phyloP scores from a whole-genome alignment of 2,113 vertebrate genomes.

The Lepisosteus osseus region DNA sequence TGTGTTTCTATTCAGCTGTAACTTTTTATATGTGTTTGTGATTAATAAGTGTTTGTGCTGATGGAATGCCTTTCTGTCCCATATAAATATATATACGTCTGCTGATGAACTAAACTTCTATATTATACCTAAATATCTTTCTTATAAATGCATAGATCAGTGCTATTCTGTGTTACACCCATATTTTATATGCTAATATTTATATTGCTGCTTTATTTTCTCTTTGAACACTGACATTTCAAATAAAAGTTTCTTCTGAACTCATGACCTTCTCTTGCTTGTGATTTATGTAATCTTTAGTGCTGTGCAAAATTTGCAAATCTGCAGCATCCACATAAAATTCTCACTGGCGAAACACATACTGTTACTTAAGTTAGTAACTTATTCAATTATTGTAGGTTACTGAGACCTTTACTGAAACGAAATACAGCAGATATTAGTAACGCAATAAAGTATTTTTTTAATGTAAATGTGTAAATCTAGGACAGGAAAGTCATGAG shows the following conservation, averaged over 20 bases:
- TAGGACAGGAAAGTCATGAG: no score
- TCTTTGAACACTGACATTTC: constrained; percentile 85
- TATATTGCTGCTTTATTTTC: constrained; percentile 97
- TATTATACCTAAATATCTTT: constrained; percentile 89
- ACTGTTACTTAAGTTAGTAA: no score
- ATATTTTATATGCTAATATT: constrained; percentile 99
- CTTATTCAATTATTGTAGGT: no score
- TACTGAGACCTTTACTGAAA: no score
- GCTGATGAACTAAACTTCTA: constrained; percentile 83
- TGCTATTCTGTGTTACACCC: constrained; percentile 79
- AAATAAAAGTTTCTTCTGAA: constrained; percentile 94
- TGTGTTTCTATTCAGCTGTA: constrained; percentile 62
- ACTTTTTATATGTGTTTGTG: constrained; percentile 68
- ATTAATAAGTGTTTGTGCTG: constrained; percentile 77
- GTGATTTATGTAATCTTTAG: not conserved
- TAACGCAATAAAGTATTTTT: no score
- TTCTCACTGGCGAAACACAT: no score
- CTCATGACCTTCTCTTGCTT: constrained; percentile 7
- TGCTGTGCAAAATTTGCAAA: no score
- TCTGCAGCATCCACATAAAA: no score
- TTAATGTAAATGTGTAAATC: no score
- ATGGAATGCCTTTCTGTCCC: constrained; percentile 78
- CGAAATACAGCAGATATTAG: no score
- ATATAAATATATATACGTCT: constrained; percentile 71
- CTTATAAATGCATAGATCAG: constrained; percentile 83